Evolutionary conservation across 2,113 vertebrate genomes (phyloP), one percentile per base, ranked within the genome.

Genomic region (Raphicerus campestris): DNA sequence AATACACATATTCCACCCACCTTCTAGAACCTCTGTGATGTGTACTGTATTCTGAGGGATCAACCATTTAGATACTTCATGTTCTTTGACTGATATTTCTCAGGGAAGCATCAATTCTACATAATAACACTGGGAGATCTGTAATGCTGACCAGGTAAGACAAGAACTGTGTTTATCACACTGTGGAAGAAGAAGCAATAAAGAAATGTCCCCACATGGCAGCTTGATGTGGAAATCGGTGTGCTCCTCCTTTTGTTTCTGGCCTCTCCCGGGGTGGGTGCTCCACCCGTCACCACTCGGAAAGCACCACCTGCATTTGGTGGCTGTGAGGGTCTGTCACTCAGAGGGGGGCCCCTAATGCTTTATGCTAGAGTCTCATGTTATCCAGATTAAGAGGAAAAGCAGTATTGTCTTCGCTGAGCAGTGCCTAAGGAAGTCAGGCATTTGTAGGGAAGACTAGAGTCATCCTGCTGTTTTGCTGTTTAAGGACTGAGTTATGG

Each of bases 11-110:
- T 88, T 87, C 75, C 49, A 14, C 26, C 49, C 78, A 66, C 7
- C 8, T 63, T 10, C 28, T 95, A 32, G 26, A 89, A 81, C 56
- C 51, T 60, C 35, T 51, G 32, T 58, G 39, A 17, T 53, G 32
- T 5, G 5, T 17, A 17, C 20, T 24, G 17, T 58, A 56, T 73
- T 56, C 20, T 58, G n/a, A 80, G 22, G 51, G 24, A 26, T n/a
- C 80, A 55, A 9, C 20, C 20, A 10, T 61, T 56, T 66, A 35
- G 30, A 70, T 49, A 63, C 55, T 61, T 89, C 13, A 1, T 60
- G 14, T 70, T 87, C 19, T 82, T 85, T 89, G 42, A 60, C 55
- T 77, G 51, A 4, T 70, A 30, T 42, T 83, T 94, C 89, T 97
- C 39, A 73, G 32, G 53, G n/a, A 82, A 91, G 28, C 19, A 86